These are phyloP conservation scores for Pyrocephalus nanus DNA, from an alignment of 2,797 vertebrate genomes.

Conservation along the genomic window DNA sequence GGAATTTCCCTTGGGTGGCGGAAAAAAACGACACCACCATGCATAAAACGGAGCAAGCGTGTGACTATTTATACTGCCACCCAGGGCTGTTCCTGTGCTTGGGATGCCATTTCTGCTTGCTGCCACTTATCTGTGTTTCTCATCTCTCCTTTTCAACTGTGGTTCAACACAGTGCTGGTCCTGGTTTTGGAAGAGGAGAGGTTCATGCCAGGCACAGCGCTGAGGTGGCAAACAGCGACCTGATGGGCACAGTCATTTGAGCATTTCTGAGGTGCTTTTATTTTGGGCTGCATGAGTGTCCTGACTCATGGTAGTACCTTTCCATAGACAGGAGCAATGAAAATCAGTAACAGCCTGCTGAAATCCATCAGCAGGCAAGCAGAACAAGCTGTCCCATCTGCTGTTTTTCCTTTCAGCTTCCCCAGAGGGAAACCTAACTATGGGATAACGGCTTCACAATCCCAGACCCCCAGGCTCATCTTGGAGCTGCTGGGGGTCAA, in stretches of 20 bases:
- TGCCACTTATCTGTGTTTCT: background rate
- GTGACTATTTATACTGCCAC: conserved; percentile 18
- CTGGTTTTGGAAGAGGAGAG: background rate
- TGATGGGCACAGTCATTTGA: background rate
- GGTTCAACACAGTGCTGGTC: background rate
- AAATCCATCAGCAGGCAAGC: conserved; percentile 11
- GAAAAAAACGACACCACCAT: background rate
- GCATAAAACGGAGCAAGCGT: background rate
- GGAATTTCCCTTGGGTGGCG: conserved; percentile 3
- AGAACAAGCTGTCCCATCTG: conserved; percentile 45
- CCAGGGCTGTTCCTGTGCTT: conserved; percentile 38
- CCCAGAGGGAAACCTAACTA: conserved; percentile 1
- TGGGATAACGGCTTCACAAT: background rate
- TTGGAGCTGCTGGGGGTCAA: background rate
- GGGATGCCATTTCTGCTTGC: conserved; percentile 10
- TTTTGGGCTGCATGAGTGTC: rapidly evolving
- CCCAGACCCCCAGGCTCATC: background rate
- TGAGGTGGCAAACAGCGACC: background rate
- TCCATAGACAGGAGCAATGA: background rate
- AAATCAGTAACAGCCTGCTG: conserved; percentile 22
- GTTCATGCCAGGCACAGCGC: background rate
- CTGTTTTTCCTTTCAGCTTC: conserved; percentile 46
- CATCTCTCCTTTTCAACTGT: background rate
- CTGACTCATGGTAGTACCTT: background rate
- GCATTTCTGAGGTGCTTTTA: background rate